phyloP scores from a whole-genome alignment of 2,113 vertebrate genomes.

The Trogon melanurus region DNA sequence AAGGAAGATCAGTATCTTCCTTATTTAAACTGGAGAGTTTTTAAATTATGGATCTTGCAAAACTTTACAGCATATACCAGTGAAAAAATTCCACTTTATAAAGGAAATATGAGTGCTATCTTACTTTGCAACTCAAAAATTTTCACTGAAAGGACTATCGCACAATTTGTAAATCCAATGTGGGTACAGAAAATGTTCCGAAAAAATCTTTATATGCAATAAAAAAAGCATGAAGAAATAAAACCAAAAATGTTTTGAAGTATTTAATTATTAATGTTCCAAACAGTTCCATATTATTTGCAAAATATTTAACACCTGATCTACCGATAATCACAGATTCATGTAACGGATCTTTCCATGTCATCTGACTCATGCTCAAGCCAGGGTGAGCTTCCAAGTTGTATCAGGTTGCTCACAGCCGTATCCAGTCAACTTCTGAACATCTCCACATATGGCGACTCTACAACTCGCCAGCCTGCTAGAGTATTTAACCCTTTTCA shows the following conservation, averaged over 20 bases:
- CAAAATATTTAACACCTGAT: background rate
- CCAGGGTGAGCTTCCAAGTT: background rate
- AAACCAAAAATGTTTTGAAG: background rate
- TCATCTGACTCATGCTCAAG: background rate
- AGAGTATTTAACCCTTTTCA: background rate
- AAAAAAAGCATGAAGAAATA: background rate
- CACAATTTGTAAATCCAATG: background rate
- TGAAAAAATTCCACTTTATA: background rate
- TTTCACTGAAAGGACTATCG: background rate
- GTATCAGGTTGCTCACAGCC: background rate
- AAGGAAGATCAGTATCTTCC: background rate
- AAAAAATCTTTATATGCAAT: background rate
- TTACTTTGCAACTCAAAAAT: background rate
- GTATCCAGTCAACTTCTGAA: background rate
- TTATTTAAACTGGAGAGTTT: background rate
- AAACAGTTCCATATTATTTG: background rate
- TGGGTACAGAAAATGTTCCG: background rate
- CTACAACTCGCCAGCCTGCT: background rate
- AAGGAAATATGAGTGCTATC: background rate
- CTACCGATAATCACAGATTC: background rate
- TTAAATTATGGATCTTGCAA: background rate
- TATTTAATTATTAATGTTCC: background rate
- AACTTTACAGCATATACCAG: background rate
- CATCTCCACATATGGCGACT: background rate
- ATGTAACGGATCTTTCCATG: background rate